Conservation (phyloP, 2,113 vertebrate genomes). For the Proteles cristata region DNA sequence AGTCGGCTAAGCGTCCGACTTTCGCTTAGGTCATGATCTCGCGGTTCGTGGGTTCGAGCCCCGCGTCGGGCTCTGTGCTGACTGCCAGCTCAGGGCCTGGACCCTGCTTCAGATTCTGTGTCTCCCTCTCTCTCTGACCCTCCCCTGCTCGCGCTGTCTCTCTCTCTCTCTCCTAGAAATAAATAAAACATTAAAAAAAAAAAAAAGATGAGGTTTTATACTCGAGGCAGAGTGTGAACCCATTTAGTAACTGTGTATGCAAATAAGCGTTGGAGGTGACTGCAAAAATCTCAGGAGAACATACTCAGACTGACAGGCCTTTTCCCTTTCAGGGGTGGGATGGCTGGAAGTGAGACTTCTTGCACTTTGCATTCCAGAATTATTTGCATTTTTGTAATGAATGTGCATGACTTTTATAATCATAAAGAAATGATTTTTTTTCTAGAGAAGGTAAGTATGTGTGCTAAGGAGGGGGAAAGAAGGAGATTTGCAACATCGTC, state of each 20-base stretch:
- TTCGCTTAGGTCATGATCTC: too few relatives aligned
- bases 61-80: too few relatives aligned
- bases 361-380: not conserved
- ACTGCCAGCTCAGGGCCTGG: too few relatives aligned
- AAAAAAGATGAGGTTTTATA: not conserved
- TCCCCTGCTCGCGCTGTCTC: too few relatives aligned
- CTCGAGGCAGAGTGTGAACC: not conserved
- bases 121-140: too few relatives aligned
- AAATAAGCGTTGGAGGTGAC: not conserved
- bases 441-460: not conserved
- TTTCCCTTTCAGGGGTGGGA: not conserved
- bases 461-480: too few relatives aligned
- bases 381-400: not conserved
- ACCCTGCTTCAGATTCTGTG: too few relatives aligned
- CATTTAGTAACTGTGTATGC: not conserved
- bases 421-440: not conserved
- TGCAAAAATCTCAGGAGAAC: not conserved
- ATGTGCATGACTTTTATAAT: not conserved
- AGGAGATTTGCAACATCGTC: not conserved
- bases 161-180: too few relatives aligned
- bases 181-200: too few relatives aligned
- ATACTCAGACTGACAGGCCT: not conserved
- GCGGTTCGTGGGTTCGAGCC: too few relatives aligned
- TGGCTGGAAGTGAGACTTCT: not conserved
- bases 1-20: too few relatives aligned